Evolutionary conservation across 2,113 vertebrate genomes (phyloP).

Genomic region (Gymnarchus niloticus): DNA sequence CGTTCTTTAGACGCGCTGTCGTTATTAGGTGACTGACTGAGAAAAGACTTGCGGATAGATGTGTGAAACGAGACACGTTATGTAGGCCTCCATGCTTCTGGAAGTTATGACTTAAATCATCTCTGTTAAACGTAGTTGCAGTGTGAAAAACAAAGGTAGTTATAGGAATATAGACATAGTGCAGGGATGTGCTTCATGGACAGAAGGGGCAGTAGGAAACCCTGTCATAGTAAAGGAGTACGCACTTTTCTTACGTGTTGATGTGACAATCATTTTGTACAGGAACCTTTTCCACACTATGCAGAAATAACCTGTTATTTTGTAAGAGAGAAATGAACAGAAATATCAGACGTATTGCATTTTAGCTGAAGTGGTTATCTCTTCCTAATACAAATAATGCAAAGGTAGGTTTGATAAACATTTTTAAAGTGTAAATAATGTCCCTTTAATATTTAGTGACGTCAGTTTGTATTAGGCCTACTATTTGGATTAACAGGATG

Average conservation of each 20-base stretch:
- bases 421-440: constrained; percentile 4
- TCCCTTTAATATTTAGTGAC: not conserved
- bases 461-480: not conserved
- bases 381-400: not conserved
- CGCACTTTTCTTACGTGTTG: not conserved
- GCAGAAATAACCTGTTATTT: not conserved
- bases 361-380: not conserved
- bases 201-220: not conserved
- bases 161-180: not conserved
- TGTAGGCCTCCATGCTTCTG: not conserved
- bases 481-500: not conserved
- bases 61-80: not conserved
- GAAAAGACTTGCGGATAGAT: not conserved
- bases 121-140: not conserved
- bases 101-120: not conserved
- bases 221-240: not conserved
- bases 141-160: not conserved
- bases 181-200: too few relatives aligned
- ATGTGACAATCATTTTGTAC: constrained; percentile 17
- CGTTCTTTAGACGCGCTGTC: not conserved
- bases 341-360: not conserved
- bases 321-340: not conserved
- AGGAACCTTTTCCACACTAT: not conserved
- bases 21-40: not conserved
- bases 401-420: not conserved